phyloP scores from a whole-genome alignment of 2,113 vertebrate genomes.

The Sapajus apella region DNA sequence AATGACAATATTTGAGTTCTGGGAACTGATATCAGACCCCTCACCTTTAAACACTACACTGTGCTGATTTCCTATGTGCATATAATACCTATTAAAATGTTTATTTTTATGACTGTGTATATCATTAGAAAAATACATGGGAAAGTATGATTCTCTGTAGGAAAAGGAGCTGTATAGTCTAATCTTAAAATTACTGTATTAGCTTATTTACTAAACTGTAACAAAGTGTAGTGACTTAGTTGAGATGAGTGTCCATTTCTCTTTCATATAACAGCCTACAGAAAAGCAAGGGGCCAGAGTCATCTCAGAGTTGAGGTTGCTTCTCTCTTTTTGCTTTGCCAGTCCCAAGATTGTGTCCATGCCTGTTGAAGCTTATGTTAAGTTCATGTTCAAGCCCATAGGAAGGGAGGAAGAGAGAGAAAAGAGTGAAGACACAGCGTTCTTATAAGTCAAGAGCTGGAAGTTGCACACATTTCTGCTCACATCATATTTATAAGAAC shows the following conservation, averaged over 20 bases:
- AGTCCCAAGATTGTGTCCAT: background rate
- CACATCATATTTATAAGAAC: background rate
- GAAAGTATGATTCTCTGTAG: slow-evolving; percentile 1
- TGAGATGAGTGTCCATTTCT: background rate
- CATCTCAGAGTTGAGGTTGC: background rate
- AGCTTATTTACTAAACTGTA: background rate
- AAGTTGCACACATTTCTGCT: background rate
- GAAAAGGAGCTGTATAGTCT: background rate
- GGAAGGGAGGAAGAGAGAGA: background rate
- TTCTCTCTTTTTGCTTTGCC: background rate
- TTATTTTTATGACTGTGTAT: slow-evolving; percentile 20
- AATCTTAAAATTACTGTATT: slow-evolving; percentile 5
- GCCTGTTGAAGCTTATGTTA: background rate
- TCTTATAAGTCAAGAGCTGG: background rate
- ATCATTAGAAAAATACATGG: background rate
- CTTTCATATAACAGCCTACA: background rate
- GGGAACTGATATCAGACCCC: background rate
- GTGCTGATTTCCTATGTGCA: background rate
- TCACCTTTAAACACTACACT: background rate
- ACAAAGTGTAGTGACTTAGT: background rate
- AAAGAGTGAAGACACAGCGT: background rate
- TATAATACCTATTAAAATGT: background rate
- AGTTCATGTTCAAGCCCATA: background rate
- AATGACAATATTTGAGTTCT: background rate
- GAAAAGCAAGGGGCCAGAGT: background rate